Evolutionary conservation across 1,140 invertebrate species (phyloP).

Genomic region (Drosophila bocki): DNA sequence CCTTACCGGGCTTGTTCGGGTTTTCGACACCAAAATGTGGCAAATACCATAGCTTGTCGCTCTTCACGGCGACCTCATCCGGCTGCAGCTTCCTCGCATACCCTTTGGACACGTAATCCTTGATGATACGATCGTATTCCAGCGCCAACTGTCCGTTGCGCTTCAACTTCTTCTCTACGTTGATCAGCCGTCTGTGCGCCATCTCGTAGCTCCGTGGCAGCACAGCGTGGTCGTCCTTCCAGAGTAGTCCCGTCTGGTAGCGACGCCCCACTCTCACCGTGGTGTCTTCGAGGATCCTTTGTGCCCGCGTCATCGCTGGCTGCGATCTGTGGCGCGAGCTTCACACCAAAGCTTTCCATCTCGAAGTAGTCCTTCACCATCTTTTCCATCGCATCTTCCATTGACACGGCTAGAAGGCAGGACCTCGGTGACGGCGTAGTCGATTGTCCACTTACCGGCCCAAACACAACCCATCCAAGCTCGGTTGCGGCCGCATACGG

Average conservation of each 20-base stretch:
- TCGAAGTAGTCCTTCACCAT: constrained; percentile 21
- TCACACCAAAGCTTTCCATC: constrained; percentile 12
- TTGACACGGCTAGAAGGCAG: constrained; percentile 16
- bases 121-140: no score
- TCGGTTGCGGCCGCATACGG: no score
- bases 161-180: not conserved
- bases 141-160: no score
- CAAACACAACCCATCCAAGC: no score
- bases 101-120: no score
- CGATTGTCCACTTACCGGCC: no score
- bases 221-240: not conserved
- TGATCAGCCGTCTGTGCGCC: not conserved
- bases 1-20: no score
- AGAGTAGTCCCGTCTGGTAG: not conserved
- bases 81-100: no score
- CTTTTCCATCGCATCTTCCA: constrained; percentile 11
- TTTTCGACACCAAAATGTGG: no score
- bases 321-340: not conserved
- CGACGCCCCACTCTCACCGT: constrained; percentile 1
- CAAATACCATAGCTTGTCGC: no score
- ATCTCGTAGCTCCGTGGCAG: constrained; percentile 1
- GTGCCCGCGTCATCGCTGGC: not conserved
- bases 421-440: not conserved
- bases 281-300: not conserved
- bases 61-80: no score